phyloP scores from a whole-genome alignment of 2,888 invertebrate species.

The Anarsia innoxiella region DNA sequence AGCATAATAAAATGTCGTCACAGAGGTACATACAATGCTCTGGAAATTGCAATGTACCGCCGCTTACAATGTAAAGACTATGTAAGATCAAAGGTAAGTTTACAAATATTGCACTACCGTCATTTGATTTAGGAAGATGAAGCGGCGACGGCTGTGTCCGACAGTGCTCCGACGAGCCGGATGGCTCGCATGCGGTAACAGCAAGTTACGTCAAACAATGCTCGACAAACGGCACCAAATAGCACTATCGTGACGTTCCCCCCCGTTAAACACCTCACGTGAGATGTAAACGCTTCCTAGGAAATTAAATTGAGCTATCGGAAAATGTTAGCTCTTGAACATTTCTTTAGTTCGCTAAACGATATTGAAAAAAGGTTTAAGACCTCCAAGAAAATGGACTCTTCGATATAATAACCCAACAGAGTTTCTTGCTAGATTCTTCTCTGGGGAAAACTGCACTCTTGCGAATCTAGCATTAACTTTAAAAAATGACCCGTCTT shows the following conservation, averaged over 20 bases:
- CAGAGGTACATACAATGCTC: too few relatives aligned
- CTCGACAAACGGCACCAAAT: slow-evolving; percentile 26
- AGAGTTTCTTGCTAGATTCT: too few relatives aligned
- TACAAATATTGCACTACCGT: slow-evolving; percentile 5
- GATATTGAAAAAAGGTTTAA: too few relatives aligned
- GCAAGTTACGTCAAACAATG: slow-evolving; percentile 35
- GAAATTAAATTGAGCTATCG: slow-evolving; percentile 7
- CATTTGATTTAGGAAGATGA: slow-evolving; percentile 3
- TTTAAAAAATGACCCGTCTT: too few relatives aligned
- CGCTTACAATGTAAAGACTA: slow-evolving; percentile 3
- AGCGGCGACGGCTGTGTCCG: neutral
- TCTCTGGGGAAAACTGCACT: too few relatives aligned
- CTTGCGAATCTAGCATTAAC: too few relatives aligned
- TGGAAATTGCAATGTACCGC: too few relatives aligned
- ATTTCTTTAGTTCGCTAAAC: too few relatives aligned
- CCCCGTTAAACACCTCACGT: slow-evolving; percentile 40
- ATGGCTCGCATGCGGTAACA: slow-evolving; percentile 24
- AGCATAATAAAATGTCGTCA: too few relatives aligned
- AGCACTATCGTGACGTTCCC: slow-evolving; percentile 33
- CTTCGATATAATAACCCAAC: too few relatives aligned
- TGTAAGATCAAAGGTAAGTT: slow-evolving; percentile 3
- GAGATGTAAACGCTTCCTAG: slow-evolving; percentile 27
- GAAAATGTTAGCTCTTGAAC: too few relatives aligned
- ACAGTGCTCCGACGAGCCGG: slow-evolving; percentile 13
- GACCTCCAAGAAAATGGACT: too few relatives aligned